phyloP scores from a whole-genome alignment of 2,888 invertebrate genomes.

The Hemicrepidius hirtus region DNA sequence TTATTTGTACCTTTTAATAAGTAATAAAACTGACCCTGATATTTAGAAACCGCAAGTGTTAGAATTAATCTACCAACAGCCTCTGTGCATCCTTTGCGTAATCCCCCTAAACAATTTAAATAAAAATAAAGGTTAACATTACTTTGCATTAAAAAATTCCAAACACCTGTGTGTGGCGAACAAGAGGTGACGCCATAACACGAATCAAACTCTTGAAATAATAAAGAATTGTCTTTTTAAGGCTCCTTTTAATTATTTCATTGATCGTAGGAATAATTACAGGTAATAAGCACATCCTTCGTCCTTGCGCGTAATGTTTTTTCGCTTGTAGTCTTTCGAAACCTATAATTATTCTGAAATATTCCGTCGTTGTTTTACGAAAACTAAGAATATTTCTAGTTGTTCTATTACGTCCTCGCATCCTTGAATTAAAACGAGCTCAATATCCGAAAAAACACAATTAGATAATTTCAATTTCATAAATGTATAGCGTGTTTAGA shows the following conservation, averaged over 20 bases:
- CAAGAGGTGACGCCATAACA: not conserved
- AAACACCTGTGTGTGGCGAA: not conserved
- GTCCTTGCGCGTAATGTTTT: conserved; percentile 31
- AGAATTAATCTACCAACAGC: conserved; percentile 1
- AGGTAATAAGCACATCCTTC: conserved; percentile 37
- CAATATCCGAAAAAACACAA: conserved; percentile 5
- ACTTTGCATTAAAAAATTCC: conserved; percentile 21
- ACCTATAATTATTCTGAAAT: conserved; percentile 21
- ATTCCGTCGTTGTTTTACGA: conserved; percentile 6
- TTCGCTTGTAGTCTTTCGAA: conserved; percentile 27
- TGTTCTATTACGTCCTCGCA: not conserved
- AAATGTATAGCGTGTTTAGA: conserved; percentile 6
- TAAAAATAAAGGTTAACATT: conserved; percentile 30
- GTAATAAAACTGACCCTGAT: conserved; percentile 24
- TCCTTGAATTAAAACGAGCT: conserved; percentile 18
- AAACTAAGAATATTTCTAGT: not conserved
- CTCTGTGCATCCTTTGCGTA: conserved; percentile 21
- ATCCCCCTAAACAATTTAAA: conserved; percentile 17
- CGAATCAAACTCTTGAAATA: not conserved
- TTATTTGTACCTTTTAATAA: not conserved
- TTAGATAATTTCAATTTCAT: conserved; percentile 12
- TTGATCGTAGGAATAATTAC: conserved; percentile 30
- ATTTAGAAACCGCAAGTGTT: conserved; percentile 34
- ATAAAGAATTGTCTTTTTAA: conserved; percentile 27
- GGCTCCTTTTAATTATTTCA: conserved; percentile 36